Base-by-base conservation (phyloP, 2,797 vertebrate species). In the Lagorchestes hirsutus region DNA sequence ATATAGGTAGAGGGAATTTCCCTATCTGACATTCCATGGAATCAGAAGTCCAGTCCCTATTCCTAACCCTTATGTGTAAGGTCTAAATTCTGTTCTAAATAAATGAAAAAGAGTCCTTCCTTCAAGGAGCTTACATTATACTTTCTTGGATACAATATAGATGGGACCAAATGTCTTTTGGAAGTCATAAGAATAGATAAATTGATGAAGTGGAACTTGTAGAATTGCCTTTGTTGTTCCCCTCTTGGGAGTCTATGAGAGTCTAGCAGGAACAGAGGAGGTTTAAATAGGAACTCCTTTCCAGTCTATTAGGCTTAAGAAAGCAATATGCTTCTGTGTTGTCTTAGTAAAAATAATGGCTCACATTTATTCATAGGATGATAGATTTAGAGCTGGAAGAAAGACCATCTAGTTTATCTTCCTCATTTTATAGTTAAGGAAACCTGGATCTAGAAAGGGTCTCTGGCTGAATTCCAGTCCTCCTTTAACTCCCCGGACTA, bases 251-350 rank as follows among this genome's bases (percentile, higher is more conserved):
- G 67, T 5, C 16, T 54, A 46, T 52, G 59, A 40, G 12, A 58
- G 91, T 82, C 91, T 29, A 11, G 52, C 34, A 12, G 0, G 3
- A n/a, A 82, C 29, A 87, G 16, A 6, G 18, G 57, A 55, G n/a
- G 54, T 54, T 28, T 56, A 55, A 22, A 59, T 55, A 55, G 16
- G 9, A 1, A 87, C 55, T 52, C 5, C 1, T 54, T 31, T 50
- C 50, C 22, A 3, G 4, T 91, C 55, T 12, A 40, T 91, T 9
- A 8, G 10, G 46, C 40, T 91, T 62, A 40, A 1, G 52, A 5
- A 92, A 92, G 40, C 11, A 90, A n/a, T 92, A 55, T 93, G n/a
- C 90, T 92, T 50, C 62, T 91, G 22, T 54, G 92, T 28, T 58
- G 57, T n/a, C 62, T 67, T 67, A 67, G 14, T 18, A 14, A 40